Conservation (phyloP, 2,888 invertebrate species). For the Leptopterna dolabrata region DNA sequence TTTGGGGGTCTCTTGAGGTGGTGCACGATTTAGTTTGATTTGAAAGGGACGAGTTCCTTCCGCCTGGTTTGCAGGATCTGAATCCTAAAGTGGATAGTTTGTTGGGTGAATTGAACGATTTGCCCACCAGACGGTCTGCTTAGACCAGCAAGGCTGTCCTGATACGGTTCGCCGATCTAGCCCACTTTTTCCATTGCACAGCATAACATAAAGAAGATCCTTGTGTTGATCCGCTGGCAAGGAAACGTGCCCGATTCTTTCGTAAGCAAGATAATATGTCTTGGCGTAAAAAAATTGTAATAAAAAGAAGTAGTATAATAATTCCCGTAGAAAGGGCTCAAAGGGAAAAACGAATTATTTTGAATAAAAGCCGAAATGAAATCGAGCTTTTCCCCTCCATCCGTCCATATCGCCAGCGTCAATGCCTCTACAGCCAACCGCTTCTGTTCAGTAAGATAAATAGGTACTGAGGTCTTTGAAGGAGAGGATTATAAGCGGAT, state of each 20-base stretch:
- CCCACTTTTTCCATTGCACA: constrained; percentile 3
- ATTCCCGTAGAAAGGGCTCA: constrained; percentile 9
- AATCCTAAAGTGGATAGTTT: background rate
- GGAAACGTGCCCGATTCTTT: constrained; percentile 11
- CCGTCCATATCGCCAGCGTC: background rate
- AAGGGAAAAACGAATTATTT: constrained; percentile 35
- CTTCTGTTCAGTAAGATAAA: constrained; percentile 34
- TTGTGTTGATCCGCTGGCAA: background rate
- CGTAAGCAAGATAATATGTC: background rate
- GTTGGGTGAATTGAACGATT: background rate
- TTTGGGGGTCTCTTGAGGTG: no score
- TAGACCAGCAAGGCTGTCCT: background rate
- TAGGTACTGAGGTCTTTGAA: constrained; percentile 46
- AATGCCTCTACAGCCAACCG: background rate
- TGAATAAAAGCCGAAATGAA: constrained; percentile 40
- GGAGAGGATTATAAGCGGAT: constrained; percentile 47
- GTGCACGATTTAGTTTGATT: no score
- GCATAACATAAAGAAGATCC: background rate
- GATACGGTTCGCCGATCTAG: background rate
- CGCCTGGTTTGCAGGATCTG: no score
- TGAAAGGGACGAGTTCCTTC: no score
- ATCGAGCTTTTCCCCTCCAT: background rate
- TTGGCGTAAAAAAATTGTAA: background rate
- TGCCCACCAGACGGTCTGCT: background rate
- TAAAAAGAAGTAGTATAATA: constrained; percentile 23